Conservation (phyloP, 2,888 invertebrate species). For the Trissonchulus latispiculum region DNA sequence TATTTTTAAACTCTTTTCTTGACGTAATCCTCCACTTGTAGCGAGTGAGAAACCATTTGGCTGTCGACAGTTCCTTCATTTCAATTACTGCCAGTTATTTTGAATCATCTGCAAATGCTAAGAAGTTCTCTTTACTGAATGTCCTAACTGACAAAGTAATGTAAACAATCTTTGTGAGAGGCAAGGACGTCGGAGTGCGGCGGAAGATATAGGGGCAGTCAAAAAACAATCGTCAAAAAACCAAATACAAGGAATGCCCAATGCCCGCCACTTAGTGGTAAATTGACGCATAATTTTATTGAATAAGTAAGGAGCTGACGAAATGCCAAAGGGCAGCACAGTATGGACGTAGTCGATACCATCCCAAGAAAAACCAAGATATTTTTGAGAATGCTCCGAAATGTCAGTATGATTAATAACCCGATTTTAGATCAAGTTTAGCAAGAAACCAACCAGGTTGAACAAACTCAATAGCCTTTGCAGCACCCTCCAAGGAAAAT, state of each 20-base stretch:
- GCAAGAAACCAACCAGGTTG: neutral
- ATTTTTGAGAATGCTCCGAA: neutral
- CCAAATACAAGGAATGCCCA: neutral
- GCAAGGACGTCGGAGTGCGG: too few relatives aligned
- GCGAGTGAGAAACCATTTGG: too few relatives aligned
- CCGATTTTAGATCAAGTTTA: neutral
- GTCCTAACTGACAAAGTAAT: too few relatives aligned
- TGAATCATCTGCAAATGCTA: too few relatives aligned
- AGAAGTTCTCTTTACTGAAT: too few relatives aligned
- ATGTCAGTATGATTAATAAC: conserved; percentile 1
- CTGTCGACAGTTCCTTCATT: too few relatives aligned
- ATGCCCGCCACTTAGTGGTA: neutral
- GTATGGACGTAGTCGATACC: neutral
- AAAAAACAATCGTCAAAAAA: neutral
- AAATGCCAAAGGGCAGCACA: neutral
- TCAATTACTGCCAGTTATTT: too few relatives aligned
- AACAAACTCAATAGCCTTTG: neutral
- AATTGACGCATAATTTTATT: neutral
- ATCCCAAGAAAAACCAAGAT: neutral
- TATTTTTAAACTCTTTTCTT: too few relatives aligned
- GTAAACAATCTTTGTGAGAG: too few relatives aligned
- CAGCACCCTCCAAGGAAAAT: neutral
- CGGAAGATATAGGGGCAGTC: too few relatives aligned
- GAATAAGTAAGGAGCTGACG: neutral
- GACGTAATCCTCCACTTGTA: too few relatives aligned